Evolutionary conservation across 1,140 invertebrate genomes (phyloP).

Genomic region (Ceratina calcarata): DNA sequence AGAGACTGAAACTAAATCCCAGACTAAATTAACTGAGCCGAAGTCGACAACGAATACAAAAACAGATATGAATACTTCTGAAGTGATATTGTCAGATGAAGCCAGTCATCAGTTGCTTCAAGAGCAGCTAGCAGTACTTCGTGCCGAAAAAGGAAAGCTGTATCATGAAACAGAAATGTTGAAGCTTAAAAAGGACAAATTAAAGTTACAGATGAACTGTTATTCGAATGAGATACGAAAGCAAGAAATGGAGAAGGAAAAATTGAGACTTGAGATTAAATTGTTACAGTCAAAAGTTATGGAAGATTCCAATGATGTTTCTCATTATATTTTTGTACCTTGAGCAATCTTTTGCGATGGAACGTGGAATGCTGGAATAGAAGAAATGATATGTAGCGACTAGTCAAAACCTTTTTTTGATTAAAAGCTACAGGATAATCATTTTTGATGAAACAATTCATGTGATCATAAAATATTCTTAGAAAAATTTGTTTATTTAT

Average conservation of each 20-base stretch:
- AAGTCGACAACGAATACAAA: conserved; percentile 40
- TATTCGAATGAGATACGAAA: conserved; percentile 73
- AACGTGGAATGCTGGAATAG: neutral
- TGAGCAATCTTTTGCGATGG: conserved; percentile 41
- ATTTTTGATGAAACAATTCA: neutral
- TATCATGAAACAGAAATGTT: conserved; percentile 76
- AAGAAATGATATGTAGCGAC: neutral
- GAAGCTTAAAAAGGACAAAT: conserved; percentile 74
- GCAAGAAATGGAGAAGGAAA: conserved; percentile 77
- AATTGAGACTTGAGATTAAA: conserved; percentile 75
- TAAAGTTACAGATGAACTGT: conserved; percentile 72
- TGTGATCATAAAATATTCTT: neutral
- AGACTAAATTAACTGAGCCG: conserved; percentile 63
- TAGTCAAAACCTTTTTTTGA: neutral
- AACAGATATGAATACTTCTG: conserved; percentile 47
- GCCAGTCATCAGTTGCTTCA: conserved; percentile 71
- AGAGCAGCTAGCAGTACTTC: conserved; percentile 73
- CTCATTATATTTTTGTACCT: conserved; percentile 76
- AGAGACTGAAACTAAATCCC: conserved; percentile 65
- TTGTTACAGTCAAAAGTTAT: conserved; percentile 74
- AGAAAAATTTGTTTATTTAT: neutral
- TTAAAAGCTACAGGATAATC: neutral
- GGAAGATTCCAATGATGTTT: conserved; percentile 75
- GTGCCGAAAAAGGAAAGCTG: conserved; percentile 73
- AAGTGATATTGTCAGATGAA: conserved; percentile 69